Conservation (phyloP, 2,113 vertebrate genomes). For the Stigmatopora nigra region DNA sequence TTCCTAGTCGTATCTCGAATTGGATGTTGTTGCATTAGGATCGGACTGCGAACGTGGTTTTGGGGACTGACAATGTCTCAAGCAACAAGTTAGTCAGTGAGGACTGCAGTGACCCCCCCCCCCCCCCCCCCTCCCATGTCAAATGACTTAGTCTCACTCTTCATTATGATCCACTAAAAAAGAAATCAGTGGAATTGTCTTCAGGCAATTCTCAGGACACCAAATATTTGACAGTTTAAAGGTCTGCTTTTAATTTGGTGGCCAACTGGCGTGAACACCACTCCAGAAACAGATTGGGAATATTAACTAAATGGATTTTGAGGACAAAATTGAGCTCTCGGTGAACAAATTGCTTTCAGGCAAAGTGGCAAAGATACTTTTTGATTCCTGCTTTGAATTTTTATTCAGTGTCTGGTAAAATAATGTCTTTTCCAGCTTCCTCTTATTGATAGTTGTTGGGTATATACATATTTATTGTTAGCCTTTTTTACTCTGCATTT, state of each 20-base stretch:
- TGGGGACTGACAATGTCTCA: slow-evolving; percentile 9
- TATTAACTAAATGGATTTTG: slow-evolving; percentile 17
- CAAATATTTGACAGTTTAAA: slow-evolving; percentile 3
- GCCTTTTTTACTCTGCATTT: no score
- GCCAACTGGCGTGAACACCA: slow-evolving; percentile 4
- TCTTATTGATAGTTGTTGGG: no score
- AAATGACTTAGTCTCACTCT: background rate
- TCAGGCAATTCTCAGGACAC: background rate
- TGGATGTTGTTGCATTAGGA: no score
- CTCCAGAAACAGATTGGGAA: slow-evolving; percentile 8
- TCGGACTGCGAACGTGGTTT: slow-evolving; percentile 11
- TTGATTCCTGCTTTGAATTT: background rate
- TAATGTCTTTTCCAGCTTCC: no score
- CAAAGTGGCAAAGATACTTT: slow-evolving; percentile 1
- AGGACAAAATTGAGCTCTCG: slow-evolving; percentile 10
- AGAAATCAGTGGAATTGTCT: background rate
- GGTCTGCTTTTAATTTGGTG: slow-evolving; percentile 39
- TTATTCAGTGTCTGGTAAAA: no score
- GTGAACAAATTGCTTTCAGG: background rate
- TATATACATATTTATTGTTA: no score
- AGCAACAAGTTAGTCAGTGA: slow-evolving; percentile 18
- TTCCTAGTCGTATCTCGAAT: background rate
- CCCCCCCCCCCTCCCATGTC: background rate
- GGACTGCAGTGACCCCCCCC: background rate
- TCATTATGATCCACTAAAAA: slow-evolving; percentile 8